Evolutionary conservation across 1,140 invertebrate species (phyloP).

Genomic region (Pachypsylla venusta): DNA sequence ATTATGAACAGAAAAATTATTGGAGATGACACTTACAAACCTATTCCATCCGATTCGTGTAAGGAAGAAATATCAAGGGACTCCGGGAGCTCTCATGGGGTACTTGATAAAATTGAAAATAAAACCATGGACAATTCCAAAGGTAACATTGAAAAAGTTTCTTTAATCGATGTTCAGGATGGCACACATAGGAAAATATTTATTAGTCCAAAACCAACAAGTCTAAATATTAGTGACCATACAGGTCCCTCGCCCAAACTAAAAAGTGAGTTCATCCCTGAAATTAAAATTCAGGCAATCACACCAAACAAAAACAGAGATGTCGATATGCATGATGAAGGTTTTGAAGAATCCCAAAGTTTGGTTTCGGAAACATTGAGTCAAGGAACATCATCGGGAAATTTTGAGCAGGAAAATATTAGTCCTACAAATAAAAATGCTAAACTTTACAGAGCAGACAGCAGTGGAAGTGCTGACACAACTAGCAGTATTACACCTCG

Average conservation of each 20-base stretch:
- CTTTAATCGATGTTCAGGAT: no score
- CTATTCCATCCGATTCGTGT: background rate
- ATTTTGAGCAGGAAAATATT: constrained; percentile 1
- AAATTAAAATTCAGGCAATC: constrained; percentile 30
- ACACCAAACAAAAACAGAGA: constrained; percentile 33
- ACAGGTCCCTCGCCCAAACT: background rate
- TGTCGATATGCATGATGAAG: constrained; percentile 65
- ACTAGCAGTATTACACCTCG: constrained; percentile 18
- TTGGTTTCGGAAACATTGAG: constrained; percentile 69
- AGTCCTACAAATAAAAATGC: constrained; percentile 12
- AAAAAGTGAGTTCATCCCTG: constrained; percentile 31
- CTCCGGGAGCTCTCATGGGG: no score
- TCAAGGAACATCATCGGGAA: constrained; percentile 53
- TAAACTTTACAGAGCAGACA: constrained; percentile 23
- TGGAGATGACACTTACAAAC: constrained; percentile 2
- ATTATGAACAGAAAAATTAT: background rate
- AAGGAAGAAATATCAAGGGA: background rate
- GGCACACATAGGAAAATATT: background rate
- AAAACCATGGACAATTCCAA: background rate
- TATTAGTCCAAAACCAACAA: background rate
- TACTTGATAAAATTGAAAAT: background rate
- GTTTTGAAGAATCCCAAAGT: constrained; percentile 76
- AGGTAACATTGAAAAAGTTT: background rate
- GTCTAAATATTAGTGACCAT: background rate
- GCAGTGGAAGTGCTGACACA: constrained; percentile 25